Evolutionary conservation across 2,888 invertebrate genomes (phyloP), one percentile per base, ranked within the genome.

Genomic region (Euzetes globulus): DNA sequence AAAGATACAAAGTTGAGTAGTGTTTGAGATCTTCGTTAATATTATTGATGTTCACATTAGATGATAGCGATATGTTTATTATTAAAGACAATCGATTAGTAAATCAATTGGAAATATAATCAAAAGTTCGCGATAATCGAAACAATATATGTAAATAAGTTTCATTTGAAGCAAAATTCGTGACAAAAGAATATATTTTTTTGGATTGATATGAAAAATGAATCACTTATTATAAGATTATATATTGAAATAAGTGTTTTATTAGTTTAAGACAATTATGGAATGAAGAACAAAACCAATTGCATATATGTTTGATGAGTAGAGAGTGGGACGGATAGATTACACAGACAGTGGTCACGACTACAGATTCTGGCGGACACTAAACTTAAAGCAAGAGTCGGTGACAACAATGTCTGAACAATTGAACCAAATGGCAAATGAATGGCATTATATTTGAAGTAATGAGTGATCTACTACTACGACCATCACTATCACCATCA

Each of bases 251-350:
- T 52, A 52, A 52, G 25, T 52, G 19, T 25, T 52, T 52, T 52
- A 25, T 41, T 41, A 41, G 41, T 41, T 41, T 50, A 50, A 50
- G 50, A n/a, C 50, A 33, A 17, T n/a, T 41, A 19, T 68, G 63
- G 27, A 65, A 11, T 41, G 33, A 45, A 22, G 9, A 68, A 68
- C 19, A 37, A 68, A 68, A 68, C 13, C 19, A 25, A 41, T 68
- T 68, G 68, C 68, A 68, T 68, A 68, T 68, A 37, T 60, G 29
- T 60, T 37, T 41, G 27, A 68, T 68, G 45, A 68, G 22, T 68
- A 22, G 37, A n/a, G 33, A 33, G 22, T 19, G 41, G 68, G 68
- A 68, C 68, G 68, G 68, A 68, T 68, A 68, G 68, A 63, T 68
- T 68, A 68, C 68, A 68, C 68, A 60, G 22, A 22, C 15, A 68